Evolutionary conservation across 2,113 vertebrate genomes (phyloP).

Genomic region (Glareola pratincola): DNA sequence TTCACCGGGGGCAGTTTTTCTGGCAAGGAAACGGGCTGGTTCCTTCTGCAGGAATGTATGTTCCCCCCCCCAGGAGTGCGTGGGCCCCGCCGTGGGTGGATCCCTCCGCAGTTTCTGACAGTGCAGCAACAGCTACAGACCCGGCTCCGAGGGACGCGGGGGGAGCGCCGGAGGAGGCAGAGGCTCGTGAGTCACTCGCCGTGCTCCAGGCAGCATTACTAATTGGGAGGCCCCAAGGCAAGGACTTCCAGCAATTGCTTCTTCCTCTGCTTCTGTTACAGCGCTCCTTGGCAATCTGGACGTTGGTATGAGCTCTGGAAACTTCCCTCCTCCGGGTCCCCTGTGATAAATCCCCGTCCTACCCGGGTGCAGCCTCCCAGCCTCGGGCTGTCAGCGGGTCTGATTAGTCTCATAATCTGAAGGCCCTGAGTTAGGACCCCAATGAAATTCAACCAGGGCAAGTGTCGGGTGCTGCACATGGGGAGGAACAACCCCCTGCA

Average conservation of each 20-base stretch:
- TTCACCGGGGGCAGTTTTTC: background rate
- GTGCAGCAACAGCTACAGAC: background rate
- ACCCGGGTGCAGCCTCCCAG: background rate
- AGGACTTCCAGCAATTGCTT: background rate
- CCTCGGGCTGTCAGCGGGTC: background rate
- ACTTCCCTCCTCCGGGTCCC: background rate
- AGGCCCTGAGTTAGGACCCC: too few species aligned
- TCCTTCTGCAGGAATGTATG: background rate
- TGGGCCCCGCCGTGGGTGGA: background rate
- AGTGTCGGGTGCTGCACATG: too few species aligned
- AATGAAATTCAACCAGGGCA: too few species aligned
- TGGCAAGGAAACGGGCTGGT: background rate
- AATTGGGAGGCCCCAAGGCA: background rate
- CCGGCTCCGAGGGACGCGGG: background rate
- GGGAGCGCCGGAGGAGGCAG: rapidly evolving
- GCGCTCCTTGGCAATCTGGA: background rate
- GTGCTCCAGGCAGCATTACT: background rate
- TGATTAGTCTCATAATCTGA: background rate
- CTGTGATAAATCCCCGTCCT: background rate
- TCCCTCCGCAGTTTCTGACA: background rate
- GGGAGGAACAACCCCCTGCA: too few species aligned
- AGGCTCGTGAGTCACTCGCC: background rate
- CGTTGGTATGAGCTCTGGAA: background rate
- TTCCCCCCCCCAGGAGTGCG: too few species aligned
- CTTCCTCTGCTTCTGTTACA: background rate